Conservation (phyloP, 37 sponge, comb jelly and placozoan genomes). For the Amphimedon queenslandica region DNA sequence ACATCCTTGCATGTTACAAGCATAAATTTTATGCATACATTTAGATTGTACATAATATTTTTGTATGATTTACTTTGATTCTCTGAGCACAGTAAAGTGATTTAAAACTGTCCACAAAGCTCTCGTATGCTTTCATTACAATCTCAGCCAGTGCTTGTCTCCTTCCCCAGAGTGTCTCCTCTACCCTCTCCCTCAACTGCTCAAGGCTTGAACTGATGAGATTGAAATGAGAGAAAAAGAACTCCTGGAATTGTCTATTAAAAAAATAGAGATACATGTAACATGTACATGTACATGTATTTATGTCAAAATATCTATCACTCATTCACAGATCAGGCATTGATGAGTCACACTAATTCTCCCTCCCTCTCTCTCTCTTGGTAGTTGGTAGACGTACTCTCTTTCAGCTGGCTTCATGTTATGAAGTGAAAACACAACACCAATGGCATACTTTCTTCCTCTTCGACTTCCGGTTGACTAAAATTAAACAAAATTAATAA, state of each 20-base stretch:
- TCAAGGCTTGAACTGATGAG: slow-evolving; percentile 68
- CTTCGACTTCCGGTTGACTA: not conserved
- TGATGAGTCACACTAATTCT: not conserved
- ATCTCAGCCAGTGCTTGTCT: not conserved
- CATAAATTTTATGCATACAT: no score
- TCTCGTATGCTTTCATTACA: slow-evolving; percentile 13
- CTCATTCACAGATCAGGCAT: not conserved
- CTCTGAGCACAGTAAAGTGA: slow-evolving; percentile 48
- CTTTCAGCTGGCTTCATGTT: slow-evolving; percentile 17
- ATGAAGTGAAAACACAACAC: slow-evolving; percentile 39
- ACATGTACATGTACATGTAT: not conserved
- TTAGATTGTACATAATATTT: slow-evolving; percentile 2
- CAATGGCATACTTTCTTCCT: slow-evolving; percentile 42
- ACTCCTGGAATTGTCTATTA: slow-evolving; percentile 33
- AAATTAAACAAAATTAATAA: not conserved
- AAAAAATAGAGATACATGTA: no score
- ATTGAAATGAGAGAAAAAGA: slow-evolving; percentile 72
- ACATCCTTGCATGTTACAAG: no score
- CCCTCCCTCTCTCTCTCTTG: not conserved
- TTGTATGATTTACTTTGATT: slow-evolving; percentile 28
- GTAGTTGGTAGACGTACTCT: slow-evolving; percentile 11
- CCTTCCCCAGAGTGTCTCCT: slow-evolving; percentile 17
- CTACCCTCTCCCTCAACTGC: slow-evolving; percentile 40
- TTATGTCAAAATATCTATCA: not conserved
- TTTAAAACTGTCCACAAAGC: slow-evolving; percentile 34